These are phyloP conservation scores for Florisuga fusca DNA, from an alignment of 2,797 vertebrate genomes.

Conservation along the genomic window DNA sequence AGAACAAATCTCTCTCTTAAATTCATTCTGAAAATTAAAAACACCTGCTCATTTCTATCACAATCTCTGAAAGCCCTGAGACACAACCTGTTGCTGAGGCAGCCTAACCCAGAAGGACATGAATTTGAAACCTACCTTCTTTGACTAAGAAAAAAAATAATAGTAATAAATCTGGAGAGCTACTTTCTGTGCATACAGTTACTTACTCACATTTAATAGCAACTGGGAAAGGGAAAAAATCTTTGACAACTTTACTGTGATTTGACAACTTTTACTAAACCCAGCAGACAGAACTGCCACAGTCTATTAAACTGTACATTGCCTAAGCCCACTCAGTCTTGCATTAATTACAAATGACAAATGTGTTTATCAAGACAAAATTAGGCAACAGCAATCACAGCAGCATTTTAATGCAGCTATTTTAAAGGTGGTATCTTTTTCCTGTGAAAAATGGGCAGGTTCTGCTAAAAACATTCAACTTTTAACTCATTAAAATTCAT, in stretches of 20 bases:
- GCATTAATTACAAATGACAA: neutral
- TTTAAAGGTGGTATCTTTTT: neutral
- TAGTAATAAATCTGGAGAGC: neutral
- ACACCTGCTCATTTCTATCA: neutral
- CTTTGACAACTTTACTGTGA: neutral
- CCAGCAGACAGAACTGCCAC: neutral
- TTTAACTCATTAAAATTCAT: neutral
- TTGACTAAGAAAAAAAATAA: neutral
- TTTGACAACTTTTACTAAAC: neutral
- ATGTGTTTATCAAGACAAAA: neutral
- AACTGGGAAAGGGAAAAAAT: neutral
- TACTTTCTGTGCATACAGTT: neutral
- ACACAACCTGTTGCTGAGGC: neutral
- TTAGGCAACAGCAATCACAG: neutral
- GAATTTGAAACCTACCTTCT: neutral
- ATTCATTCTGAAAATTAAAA: neutral
- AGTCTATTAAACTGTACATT: neutral
- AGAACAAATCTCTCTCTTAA: neutral
- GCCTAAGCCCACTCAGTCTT: neutral
- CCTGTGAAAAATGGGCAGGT: conserved; percentile 3
- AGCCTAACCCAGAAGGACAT: neutral
- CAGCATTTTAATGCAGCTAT: neutral
- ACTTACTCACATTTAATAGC: neutral
- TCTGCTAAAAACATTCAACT: neutral
- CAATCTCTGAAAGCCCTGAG: neutral